A percentile compares a stretch with the other conserved stretches of the same genome.
These are phyloP conservation scores for Pteromalus puparum DNA, from an alignment of 1,140 invertebrate species.

Conservation along the genomic window DNA sequence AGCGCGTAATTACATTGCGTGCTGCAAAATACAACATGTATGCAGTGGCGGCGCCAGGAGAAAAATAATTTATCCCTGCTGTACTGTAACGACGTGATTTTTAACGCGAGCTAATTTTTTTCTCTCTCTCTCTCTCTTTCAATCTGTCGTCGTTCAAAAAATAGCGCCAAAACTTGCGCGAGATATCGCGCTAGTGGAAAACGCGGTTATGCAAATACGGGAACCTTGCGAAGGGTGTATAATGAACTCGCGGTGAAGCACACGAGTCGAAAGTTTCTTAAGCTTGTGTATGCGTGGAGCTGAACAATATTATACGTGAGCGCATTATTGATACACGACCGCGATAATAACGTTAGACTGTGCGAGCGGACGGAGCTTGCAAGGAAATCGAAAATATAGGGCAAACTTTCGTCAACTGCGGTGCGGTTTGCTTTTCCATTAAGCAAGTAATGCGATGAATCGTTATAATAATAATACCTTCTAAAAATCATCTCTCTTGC, in stretches of 20 bases:
- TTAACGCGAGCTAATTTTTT: background rate
- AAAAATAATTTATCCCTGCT: constrained; percentile 18
- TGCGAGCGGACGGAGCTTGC: background rate
- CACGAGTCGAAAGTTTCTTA: background rate
- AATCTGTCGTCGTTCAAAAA: too few relatives aligned
- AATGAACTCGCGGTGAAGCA: background rate
- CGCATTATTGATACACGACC: background rate
- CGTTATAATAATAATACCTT: constrained; percentile 61
- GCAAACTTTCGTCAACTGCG: background rate
- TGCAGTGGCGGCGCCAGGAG: too few relatives aligned
- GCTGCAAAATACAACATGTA: constrained; percentile 6
- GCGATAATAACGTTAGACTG: background rate
- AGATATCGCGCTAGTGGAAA: too few relatives aligned
- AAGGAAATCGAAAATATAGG: background rate
- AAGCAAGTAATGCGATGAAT: too few relatives aligned
- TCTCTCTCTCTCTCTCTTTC: too few relatives aligned
- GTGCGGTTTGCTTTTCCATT: background rate
- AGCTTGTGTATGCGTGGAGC: background rate
- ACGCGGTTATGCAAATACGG: background rate
- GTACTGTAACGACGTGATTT: background rate
- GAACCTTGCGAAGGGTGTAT: background rate
- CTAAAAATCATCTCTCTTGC: constrained; percentile 73
- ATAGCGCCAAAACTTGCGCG: too few relatives aligned
- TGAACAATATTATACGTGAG: background rate
- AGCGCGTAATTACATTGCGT: constrained; percentile 21